Conservation (phyloP, 2,113 vertebrate species). For the Cyprinodon variegatus region DNA sequence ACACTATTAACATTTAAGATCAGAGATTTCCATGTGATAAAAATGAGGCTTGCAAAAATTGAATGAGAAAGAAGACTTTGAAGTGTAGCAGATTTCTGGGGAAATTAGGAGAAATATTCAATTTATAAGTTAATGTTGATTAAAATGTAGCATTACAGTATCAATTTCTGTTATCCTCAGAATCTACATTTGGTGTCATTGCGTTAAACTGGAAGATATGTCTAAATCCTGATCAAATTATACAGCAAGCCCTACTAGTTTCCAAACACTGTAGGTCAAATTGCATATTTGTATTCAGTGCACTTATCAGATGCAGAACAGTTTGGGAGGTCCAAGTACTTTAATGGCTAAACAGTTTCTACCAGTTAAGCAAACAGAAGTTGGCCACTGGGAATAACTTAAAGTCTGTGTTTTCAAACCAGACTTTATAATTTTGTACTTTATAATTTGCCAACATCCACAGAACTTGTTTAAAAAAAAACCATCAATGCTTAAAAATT, state of each 20-base stretch:
- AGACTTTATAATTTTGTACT: background rate
- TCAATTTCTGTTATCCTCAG: background rate
- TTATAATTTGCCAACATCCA: constrained; percentile 32
- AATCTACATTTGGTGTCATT: constrained; percentile 1
- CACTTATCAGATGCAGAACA: constrained; percentile 4
- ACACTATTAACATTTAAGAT: background rate
- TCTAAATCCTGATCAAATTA: constrained; percentile 12
- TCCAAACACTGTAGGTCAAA: constrained; percentile 19
- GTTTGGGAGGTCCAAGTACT: constrained; percentile 8
- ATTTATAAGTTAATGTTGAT: constrained; percentile 8
- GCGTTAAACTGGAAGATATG: constrained; percentile 7
- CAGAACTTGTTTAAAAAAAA: constrained; percentile 22
- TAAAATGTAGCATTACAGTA: background rate
- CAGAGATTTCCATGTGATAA: background rate
- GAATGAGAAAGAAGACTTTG: background rate
- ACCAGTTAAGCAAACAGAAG: constrained; percentile 15
- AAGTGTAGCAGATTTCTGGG: constrained; percentile 1
- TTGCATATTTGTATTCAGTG: constrained; percentile 1
- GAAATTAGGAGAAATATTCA: constrained; percentile 2
- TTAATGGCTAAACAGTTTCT: constrained; percentile 21
- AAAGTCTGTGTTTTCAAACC: constrained; percentile 14
- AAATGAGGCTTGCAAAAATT: background rate
- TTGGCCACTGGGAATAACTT: constrained; percentile 10
- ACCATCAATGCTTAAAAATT: constrained; percentile 34
- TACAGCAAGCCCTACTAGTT: constrained; percentile 24